phyloP scores from a whole-genome alignment of 2,797 vertebrate species.

The Poeciliopsis presidionis region DNA sequence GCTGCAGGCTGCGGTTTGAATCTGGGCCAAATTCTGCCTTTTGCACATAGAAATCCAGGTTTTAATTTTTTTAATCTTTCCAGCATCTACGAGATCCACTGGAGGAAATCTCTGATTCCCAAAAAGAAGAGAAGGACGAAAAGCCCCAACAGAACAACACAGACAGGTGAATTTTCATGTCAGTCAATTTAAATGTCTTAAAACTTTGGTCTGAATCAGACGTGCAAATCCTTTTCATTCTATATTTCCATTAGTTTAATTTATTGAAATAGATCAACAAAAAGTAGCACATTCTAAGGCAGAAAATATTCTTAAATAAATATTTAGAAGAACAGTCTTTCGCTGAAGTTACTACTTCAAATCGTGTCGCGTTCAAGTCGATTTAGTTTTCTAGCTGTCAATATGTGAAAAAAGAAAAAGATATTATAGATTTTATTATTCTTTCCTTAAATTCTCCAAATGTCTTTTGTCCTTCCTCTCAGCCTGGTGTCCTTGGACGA shows the following conservation, averaged over 20 bases:
- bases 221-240: neutral
- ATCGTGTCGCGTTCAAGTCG: no score
- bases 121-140: conserved; percentile 63
- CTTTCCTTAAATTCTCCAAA: neutral
- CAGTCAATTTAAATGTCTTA: neutral
- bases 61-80: neutral
- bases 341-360: neutral
- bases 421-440: neutral
- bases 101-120: conserved; percentile 70
- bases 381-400: neutral
- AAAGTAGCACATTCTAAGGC: neutral
- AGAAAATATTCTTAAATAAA: neutral
- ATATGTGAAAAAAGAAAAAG: conserved; percentile 6
- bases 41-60: neutral
- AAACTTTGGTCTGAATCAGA: neutral
- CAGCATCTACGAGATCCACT: conserved; percentile 83
- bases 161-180: conserved; percentile 73
- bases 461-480: neutral
- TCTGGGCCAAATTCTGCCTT: neutral
- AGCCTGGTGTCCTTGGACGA: conserved; percentile 86
- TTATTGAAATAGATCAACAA: neutral
- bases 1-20: neutral
- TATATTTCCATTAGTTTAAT: neutral
- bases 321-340: neutral
- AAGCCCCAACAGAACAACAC: conserved; percentile 64